A percentile compares a stretch with the other conserved stretches of the same genome.
phyloP scores from a whole-genome alignment of 2,888 invertebrate genomes.

The Oithona nana region DNA sequence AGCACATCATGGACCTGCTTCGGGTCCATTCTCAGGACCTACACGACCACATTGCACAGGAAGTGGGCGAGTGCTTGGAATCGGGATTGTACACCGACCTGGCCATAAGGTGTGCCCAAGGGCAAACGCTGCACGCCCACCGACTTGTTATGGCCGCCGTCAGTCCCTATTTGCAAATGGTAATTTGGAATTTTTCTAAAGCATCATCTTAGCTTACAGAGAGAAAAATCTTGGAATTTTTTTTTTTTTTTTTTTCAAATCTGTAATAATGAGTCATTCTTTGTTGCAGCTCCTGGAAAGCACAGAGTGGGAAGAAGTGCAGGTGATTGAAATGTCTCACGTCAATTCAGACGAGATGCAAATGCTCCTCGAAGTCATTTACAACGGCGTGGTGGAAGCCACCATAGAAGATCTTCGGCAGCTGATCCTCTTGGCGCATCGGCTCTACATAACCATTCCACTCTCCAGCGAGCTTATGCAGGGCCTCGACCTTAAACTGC shows the following conservation, averaged over 20 bases:
- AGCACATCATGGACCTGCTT: not conserved
- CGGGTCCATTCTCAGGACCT: constrained; percentile 14
- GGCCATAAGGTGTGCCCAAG: constrained; percentile 17
- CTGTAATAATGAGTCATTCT: not conserved
- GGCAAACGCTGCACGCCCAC: constrained; percentile 28
- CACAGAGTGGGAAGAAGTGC: not conserved
- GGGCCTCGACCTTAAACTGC: not conserved
- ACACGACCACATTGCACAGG: constrained; percentile 8
- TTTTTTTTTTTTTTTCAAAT: too few relatives aligned
- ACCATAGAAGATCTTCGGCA: constrained; percentile 12
- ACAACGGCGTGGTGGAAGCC: constrained; percentile 10
- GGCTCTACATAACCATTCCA: constrained; percentile 11
- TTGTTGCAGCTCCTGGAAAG: constrained; percentile 1
- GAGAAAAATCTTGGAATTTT: not conserved
- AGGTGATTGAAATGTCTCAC: not conserved
- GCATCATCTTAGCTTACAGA: not conserved
- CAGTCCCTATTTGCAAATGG: constrained; percentile 12
- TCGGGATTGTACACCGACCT: constrained; percentile 13
- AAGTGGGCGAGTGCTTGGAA: constrained; percentile 9
- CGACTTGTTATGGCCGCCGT: constrained; percentile 47
- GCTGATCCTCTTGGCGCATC: constrained; percentile 1
- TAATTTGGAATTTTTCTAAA: not conserved
- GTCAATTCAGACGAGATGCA: not conserved
- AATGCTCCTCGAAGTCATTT: constrained; percentile 1
- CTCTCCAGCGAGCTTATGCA: constrained; percentile 6